Conservation (phyloP, 2,888 invertebrate species). For the Aelia acuminata region DNA sequence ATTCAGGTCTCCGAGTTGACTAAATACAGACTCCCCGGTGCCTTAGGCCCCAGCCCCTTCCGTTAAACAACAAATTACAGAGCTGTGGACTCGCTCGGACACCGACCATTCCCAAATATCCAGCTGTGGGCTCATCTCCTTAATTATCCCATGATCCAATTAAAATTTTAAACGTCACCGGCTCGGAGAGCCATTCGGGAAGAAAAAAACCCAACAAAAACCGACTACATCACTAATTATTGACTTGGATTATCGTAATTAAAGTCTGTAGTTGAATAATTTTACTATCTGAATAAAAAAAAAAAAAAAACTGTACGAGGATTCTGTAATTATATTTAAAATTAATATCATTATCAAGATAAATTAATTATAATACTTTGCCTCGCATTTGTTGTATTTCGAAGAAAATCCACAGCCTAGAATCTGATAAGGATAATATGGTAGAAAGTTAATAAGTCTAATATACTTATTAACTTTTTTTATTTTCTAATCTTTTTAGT, state of each 20-base stretch:
- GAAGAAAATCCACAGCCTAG: too few relatives aligned
- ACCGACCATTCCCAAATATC: not conserved
- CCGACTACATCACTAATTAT: not conserved
- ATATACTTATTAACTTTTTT: too few relatives aligned
- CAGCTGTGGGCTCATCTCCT: not conserved
- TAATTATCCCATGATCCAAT: slow-evolving; percentile 34
- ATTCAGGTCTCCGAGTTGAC: slow-evolving; percentile 46
- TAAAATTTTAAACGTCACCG: slow-evolving; percentile 42
- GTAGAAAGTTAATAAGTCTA: too few relatives aligned
- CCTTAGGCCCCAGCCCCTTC: slow-evolving; percentile 32
- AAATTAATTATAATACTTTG: too few relatives aligned
- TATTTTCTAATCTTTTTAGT: too few relatives aligned
- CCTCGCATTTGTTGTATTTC: too few relatives aligned
- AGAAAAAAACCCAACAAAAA: not conserved
- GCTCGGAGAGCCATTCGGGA: not conserved
- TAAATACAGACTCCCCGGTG: slow-evolving; percentile 27
- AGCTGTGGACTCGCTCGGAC: not conserved
- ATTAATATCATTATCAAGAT: too few relatives aligned
- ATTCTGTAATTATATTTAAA: not conserved
- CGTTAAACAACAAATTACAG: slow-evolving; percentile 52
- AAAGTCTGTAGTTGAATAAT: not conserved
- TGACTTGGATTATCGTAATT: slow-evolving; percentile 17
- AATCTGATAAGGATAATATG: too few relatives aligned
- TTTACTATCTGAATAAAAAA: not conserved
- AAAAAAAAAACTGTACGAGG: not conserved